Percentiles rank a stretch among this genome's conserved stretches.
Conservation (phyloP, 2,888 invertebrate species). For the Palloptera scutellata region DNA sequence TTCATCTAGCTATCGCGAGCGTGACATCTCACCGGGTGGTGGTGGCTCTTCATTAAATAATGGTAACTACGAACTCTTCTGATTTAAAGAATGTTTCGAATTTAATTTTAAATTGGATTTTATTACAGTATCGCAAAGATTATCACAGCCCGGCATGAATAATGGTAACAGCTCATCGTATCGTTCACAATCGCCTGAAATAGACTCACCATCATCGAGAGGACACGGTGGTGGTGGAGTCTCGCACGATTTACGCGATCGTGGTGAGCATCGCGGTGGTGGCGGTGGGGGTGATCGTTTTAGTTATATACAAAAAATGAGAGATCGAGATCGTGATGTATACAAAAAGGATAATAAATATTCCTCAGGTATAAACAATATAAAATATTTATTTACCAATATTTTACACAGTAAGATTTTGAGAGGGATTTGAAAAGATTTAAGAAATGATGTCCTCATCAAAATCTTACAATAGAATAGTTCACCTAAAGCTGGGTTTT, state of each 20-base stretch:
- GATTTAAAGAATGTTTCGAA: background rate
- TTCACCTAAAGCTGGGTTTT: too few species aligned
- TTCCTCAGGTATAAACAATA: constrained; percentile 74
- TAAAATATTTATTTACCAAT: too few species aligned
- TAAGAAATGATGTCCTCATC: too few species aligned
- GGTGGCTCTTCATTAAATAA: constrained; percentile 58
- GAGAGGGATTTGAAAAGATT: too few species aligned
- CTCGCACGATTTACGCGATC: constrained; percentile 61
- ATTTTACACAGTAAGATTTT: too few species aligned
- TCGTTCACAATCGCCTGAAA: constrained; percentile 78
- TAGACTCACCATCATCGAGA: constrained; percentile 71
- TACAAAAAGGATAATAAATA: constrained; percentile 88
- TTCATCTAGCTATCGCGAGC: constrained; percentile 63
- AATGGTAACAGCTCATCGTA: constrained; percentile 75
- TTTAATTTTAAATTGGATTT: background rate
- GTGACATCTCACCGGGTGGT: constrained; percentile 62
- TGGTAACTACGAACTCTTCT: constrained; percentile 65
- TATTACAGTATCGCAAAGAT: constrained; percentile 26
- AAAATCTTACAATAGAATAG: too few species aligned
- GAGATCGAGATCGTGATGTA: constrained; percentile 81
- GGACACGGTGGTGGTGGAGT: constrained; percentile 49
- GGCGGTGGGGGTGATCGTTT: constrained; percentile 68
- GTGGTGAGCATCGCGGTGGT: constrained; percentile 59
- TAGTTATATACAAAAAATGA: constrained; percentile 64
- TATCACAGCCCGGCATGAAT: constrained; percentile 43